These are phyloP conservation scores for Baryphthengus martii DNA, from an alignment of 2,113 vertebrate genomes.

Conservation along the genomic window DNA sequence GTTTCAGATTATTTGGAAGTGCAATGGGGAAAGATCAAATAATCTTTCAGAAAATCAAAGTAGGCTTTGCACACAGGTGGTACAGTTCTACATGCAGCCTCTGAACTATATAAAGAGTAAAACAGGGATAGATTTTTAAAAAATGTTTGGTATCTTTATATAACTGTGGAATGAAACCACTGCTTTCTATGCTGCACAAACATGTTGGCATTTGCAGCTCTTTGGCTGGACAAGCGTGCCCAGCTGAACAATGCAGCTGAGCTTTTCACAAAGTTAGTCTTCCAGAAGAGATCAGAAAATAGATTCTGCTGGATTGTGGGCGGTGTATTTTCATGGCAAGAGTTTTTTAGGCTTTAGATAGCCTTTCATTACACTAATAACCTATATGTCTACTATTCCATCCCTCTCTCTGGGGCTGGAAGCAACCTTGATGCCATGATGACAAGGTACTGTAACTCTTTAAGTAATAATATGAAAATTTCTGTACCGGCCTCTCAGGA, in stretches of 20 bases:
- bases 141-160: background rate
- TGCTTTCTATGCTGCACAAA: background rate
- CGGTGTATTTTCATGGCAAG: background rate
- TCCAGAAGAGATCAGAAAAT: slow-evolving; percentile 45
- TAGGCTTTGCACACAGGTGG: background rate
- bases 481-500: fast-evolving
- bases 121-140: background rate
- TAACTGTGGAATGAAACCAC: background rate
- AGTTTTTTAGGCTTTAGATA: background rate
- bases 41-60: background rate
- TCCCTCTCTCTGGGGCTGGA: background rate
- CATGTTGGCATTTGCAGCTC: background rate
- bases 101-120: background rate
- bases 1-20: background rate
- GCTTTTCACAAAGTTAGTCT: slow-evolving; percentile 25
- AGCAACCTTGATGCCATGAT: background rate
- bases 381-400: background rate
- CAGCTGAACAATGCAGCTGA: background rate
- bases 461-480: background rate
- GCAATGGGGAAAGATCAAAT: background rate
- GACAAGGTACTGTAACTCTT: background rate
- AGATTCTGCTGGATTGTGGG: background rate
- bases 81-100: background rate
- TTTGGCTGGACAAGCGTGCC: background rate
- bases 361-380: background rate